These are phyloP conservation scores for Callocephalon fimbriatum DNA, from an alignment of 2,113 vertebrate genomes.

Conservation along the genomic window DNA sequence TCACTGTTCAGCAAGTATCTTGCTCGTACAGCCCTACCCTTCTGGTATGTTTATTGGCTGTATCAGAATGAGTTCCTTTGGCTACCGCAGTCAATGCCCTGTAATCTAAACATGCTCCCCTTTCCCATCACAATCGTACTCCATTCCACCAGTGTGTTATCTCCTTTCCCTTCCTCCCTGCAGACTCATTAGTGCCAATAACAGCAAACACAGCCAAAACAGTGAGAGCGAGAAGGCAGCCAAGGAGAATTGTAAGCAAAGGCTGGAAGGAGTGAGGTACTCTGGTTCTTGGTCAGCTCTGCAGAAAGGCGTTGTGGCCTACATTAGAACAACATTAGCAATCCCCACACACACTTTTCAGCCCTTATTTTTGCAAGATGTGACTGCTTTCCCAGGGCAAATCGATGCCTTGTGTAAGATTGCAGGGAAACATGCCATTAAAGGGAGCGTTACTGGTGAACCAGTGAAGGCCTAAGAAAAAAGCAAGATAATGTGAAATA, in stretches of 20 bases:
- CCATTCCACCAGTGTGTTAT: background rate
- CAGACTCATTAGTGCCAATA: background rate
- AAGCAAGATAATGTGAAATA: background rate
- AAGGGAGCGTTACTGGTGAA: background rate
- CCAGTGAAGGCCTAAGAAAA: background rate
- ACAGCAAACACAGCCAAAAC: background rate
- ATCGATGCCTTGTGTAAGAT: background rate
- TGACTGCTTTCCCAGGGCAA: background rate
- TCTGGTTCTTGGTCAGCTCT: background rate
- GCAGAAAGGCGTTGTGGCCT: background rate
- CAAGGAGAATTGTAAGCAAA: background rate
- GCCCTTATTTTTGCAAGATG: background rate
- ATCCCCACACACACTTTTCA: fast-evolving
- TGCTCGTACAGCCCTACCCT: background rate
- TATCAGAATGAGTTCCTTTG: background rate
- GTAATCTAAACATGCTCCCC: background rate
- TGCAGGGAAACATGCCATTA: background rate
- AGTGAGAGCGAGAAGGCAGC: background rate
- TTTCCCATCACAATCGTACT: background rate
- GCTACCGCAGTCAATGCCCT: background rate
- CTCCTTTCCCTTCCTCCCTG: background rate
- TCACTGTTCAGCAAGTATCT: background rate
- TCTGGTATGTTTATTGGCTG: background rate
- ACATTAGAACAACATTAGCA: background rate
- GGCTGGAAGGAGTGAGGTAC: background rate